These are phyloP conservation scores for Anoncus sp. DNA, from an alignment of 2,888 invertebrate genomes.

Conservation along the genomic window DNA sequence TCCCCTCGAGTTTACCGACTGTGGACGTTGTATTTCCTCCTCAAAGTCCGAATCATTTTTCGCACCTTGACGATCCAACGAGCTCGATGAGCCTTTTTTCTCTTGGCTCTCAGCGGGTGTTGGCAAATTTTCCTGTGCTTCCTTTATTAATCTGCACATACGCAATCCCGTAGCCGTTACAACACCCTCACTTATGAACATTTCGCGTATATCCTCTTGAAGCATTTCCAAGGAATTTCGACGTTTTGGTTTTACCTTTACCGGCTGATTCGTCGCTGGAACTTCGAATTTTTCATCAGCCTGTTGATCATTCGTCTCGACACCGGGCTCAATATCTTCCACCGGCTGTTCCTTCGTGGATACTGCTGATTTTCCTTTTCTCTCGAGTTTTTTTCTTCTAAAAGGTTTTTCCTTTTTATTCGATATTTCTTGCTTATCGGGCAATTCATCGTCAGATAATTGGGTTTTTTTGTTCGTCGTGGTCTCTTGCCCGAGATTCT, in stretches of 20 bases:
- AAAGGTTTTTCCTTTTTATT: conserved; percentile 60
- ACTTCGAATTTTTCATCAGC: conserved; percentile 45
- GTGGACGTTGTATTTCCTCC: conserved; percentile 26
- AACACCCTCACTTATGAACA: conserved; percentile 88
- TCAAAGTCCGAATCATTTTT: conserved; percentile 56
- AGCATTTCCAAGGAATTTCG: conserved; percentile 86
- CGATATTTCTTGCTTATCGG: conserved; percentile 58
- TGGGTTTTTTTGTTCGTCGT: conserved; percentile 43
- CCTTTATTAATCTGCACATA: conserved; percentile 86
- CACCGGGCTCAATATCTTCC: conserved; percentile 56
- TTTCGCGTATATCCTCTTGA: conserved; percentile 89
- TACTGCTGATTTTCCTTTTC: conserved; percentile 21
- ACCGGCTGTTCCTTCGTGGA: conserved; percentile 8
- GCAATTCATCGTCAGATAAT: conserved; percentile 30
- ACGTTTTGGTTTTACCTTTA: conserved; percentile 73
- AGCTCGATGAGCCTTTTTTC: conserved; percentile 49
- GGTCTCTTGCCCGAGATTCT: conserved; percentile 59
- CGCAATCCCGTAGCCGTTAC: conserved; percentile 87
- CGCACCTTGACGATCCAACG: conserved; percentile 52
- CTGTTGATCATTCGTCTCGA: conserved; percentile 49
- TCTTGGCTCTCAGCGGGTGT: conserved; percentile 45
- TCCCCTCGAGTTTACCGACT: conserved; percentile 20
- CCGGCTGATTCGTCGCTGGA: conserved; percentile 51
- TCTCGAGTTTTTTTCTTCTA: conserved; percentile 55
- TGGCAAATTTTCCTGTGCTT: conserved; percentile 76